Evolutionary conservation across 2,888 invertebrate genomes (phyloP).

Genomic region (Xestobium rufovillosum): DNA sequence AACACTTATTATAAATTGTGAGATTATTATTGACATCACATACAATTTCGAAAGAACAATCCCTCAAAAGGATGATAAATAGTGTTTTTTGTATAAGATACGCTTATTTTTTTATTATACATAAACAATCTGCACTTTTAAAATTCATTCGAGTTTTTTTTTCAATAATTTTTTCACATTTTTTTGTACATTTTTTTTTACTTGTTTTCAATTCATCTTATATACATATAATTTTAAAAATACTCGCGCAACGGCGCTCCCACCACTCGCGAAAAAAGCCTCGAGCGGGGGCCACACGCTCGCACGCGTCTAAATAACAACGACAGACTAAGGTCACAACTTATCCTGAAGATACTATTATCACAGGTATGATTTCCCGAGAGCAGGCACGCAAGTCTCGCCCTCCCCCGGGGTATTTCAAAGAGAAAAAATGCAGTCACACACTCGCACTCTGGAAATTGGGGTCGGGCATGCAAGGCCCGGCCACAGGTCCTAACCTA

Average conservation of each 20-base stretch:
- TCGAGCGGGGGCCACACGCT: conserved; percentile 32
- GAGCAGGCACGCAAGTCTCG: conserved; percentile 23
- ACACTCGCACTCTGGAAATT: conserved; percentile 16
- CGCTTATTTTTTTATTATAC: conserved; percentile 39
- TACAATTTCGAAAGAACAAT: conserved; percentile 41
- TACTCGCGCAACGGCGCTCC: conserved; percentile 33
- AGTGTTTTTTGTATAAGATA: conserved; percentile 43
- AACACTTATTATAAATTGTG: conserved; percentile 35
- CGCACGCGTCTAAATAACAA: conserved; percentile 48
- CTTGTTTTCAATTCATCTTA: conserved; percentile 33
- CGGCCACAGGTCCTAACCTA: too few relatives aligned
- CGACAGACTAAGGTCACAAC: conserved; percentile 60
- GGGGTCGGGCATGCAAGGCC: neutral
- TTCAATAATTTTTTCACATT: conserved; percentile 33
- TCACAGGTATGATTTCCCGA: conserved; percentile 56
- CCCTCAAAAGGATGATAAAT: conserved; percentile 24
- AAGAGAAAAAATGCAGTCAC: conserved; percentile 21
- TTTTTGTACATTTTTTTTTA: conserved; percentile 27
- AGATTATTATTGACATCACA: conserved; percentile 46
- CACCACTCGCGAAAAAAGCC: conserved; percentile 31
- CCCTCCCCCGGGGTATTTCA: conserved; percentile 24
- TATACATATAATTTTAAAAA: conserved; percentile 46
- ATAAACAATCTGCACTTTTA: conserved; percentile 42
- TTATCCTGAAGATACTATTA: conserved; percentile 64
- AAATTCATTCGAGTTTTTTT: conserved; percentile 41